These are phyloP conservation scores for Aurelia sp. DNA, from an alignment of 30 jellyfish, hydroid and myxozoan genomes.

Conservation along the genomic window DNA sequence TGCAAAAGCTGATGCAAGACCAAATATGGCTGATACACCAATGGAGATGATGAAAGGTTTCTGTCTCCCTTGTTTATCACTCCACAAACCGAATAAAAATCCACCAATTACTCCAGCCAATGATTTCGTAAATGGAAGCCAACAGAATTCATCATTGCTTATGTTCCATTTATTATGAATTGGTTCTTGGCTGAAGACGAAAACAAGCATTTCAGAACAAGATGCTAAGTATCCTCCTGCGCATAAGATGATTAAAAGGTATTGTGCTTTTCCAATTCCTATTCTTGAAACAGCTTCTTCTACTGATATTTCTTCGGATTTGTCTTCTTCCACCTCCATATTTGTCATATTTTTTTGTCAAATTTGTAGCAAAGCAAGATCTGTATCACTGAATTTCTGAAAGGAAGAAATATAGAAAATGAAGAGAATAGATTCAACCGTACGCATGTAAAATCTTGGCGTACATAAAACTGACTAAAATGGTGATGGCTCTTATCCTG, in stretches of 20 bases:
- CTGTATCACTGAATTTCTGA: no score
- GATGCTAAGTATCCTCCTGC: slow-evolving; percentile 78
- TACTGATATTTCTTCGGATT: slow-evolving; percentile 4
- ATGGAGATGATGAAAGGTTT: slow-evolving; percentile 34
- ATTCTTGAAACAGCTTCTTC: slow-evolving; percentile 40
- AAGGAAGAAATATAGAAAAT: no score
- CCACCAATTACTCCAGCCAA: slow-evolving; percentile 51
- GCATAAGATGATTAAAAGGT: slow-evolving; percentile 10
- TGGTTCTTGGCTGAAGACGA: slow-evolving; percentile 58
- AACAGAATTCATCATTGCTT: slow-evolving; percentile 18
- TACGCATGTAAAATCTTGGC: no score
- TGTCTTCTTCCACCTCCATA: neutral
- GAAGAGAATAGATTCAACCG: no score
- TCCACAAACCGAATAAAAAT: slow-evolving; percentile 30
- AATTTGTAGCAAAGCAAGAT: no score
- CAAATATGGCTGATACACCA: slow-evolving; percentile 54
- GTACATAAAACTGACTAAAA: no score
- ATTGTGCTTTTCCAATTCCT: slow-evolving; percentile 65
- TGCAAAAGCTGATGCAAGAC: slow-evolving; percentile 75
- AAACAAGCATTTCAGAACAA: slow-evolving; percentile 68
- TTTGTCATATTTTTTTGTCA: no score
- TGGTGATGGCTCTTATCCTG: no score
- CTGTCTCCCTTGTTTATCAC: slow-evolving; percentile 72
- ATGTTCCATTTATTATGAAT: slow-evolving; percentile 46
- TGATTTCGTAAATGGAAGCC: slow-evolving; percentile 63